Conservation (phyloP, 2,113 vertebrate genomes). For the Sapajus apella region DNA sequence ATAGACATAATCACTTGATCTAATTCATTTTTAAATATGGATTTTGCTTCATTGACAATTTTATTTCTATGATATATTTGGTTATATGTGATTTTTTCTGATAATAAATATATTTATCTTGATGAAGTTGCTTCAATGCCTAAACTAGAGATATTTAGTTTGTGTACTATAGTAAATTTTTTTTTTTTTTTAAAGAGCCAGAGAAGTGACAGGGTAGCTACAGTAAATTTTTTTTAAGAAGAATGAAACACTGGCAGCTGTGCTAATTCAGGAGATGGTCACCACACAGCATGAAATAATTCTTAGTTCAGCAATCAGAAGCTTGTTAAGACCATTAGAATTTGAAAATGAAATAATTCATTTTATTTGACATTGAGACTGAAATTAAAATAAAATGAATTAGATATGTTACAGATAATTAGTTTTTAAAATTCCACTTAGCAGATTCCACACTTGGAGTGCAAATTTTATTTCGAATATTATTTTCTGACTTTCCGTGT, state of each 20-base stretch:
- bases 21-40: not conserved
- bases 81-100: not conserved
- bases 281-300: conserved; percentile 59
- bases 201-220: not conserved
- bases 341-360: conserved; percentile 76
- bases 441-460: conserved; percentile 65
- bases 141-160: conserved; percentile 59
- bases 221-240: conserved; percentile 48
- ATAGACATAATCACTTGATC: not conserved
- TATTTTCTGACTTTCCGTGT: conserved; percentile 77
- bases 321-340: conserved; percentile 72
- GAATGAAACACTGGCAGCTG: conserved; percentile 30
- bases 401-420: conserved; percentile 80
- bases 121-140: not conserved
- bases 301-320: conserved; percentile 52
- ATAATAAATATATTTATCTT: not conserved
- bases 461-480: conserved; percentile 73
- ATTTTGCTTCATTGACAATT: not conserved
- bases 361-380: conserved; percentile 83
- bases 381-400: conserved; percentile 84
- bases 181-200: conserved; percentile 3
- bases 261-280: conserved; percentile 26
- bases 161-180: conserved; percentile 42
- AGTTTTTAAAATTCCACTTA: conserved; percentile 76
- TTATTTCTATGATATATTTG: conserved; percentile 40